These are phyloP conservation scores for Anseranas semipalmata DNA, from an alignment of 2,113 vertebrate genomes.

Conservation along the genomic window DNA sequence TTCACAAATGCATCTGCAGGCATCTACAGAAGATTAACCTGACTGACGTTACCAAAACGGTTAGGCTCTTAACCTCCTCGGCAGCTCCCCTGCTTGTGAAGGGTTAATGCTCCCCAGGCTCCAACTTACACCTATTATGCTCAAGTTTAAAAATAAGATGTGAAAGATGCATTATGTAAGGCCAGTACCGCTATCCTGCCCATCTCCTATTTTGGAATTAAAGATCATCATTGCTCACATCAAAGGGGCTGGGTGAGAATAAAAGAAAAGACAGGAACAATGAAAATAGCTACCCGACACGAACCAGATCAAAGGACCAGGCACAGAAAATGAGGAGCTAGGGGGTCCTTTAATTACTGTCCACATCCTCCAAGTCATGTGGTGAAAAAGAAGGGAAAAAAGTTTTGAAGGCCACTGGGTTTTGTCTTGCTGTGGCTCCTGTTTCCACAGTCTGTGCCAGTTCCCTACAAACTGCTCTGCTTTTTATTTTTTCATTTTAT, in stretches of 20 bases:
- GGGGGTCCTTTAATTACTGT: conserved; percentile 97
- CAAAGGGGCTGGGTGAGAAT: conserved; percentile 84
- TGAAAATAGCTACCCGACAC: conserved; percentile 86
- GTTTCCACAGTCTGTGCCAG: conserved; percentile 82
- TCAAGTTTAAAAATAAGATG: conserved; percentile 82
- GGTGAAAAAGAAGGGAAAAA: conserved; percentile 82
- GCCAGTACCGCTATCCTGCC: conserved; percentile 76
- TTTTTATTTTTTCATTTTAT: conserved; percentile 75
- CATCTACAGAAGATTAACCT: conserved; percentile 28
- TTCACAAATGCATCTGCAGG: neutral
- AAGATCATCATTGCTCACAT: conserved; percentile 88
- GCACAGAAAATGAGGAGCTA: conserved; percentile 88
- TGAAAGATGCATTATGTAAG: conserved; percentile 80
- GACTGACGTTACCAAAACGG: neutral
- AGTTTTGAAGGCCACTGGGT: conserved; percentile 89
- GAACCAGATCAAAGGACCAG: conserved; percentile 92
- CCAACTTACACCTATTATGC: conserved; percentile 71
- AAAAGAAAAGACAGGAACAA: conserved; percentile 87
- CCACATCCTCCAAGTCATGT: conserved; percentile 89
- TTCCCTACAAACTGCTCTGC: conserved; percentile 78
- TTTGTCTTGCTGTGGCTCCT: conserved; percentile 83
- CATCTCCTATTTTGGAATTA: conserved; percentile 84
- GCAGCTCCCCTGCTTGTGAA: neutral
- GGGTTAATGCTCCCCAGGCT: conserved; percentile 58
- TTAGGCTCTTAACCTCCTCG: neutral